Conservation (phyloP, 2,797 vertebrate genomes). For the Cichlasoma orientale region DNA sequence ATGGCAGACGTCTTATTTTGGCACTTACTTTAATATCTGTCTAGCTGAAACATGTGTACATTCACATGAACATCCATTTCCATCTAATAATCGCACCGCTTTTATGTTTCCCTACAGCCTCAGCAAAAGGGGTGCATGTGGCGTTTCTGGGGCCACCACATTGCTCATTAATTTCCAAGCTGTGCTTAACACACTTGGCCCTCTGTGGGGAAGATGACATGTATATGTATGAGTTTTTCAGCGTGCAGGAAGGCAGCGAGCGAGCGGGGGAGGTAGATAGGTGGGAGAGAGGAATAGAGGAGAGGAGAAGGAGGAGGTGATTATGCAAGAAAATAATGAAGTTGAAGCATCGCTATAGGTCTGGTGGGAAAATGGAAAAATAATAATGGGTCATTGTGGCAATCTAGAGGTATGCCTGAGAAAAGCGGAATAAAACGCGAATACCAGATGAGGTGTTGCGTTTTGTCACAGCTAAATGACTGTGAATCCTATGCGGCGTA, state of each 20-base stretch:
- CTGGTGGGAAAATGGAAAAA: not conserved
- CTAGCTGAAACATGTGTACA: not conserved
- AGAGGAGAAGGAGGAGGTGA: not conserved
- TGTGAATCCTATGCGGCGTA: not conserved
- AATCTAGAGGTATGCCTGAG: not conserved
- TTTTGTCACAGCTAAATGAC: not conserved
- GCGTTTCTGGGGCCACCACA: conserved; percentile 12
- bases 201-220: conserved; percentile 39
- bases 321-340: not conserved
- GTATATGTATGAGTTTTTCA: conserved; percentile 62
- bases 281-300: not conserved
- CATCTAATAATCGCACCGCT: not conserved
- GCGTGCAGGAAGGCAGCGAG: conserved; percentile 6
- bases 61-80: not conserved
- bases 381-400: not conserved
- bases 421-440: not conserved
- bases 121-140: conserved; percentile 12
- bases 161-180: conserved; percentile 63
- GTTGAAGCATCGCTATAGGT: not conserved
- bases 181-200: conserved; percentile 49
- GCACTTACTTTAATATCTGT: not conserved
- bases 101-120: not conserved
- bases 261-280: not conserved
- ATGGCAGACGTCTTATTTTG: not conserved
- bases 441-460: not conserved